phyloP scores from a whole-genome alignment of 2,888 invertebrate species.

The Clunio marinus region DNA sequence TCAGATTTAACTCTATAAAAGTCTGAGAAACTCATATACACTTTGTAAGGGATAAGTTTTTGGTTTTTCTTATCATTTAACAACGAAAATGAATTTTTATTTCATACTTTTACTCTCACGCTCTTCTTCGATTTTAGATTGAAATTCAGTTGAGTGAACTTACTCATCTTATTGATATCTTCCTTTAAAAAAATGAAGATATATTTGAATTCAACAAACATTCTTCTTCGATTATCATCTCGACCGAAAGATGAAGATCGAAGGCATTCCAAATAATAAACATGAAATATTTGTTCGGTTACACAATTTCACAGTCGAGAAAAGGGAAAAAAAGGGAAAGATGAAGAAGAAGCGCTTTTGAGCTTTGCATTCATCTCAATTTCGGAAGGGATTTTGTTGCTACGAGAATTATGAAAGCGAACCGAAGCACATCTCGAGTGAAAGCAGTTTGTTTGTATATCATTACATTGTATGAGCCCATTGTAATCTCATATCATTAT shows the following conservation, averaged over 20 bases:
- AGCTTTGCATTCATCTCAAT: conserved; percentile 20
- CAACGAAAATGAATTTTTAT: too few species aligned
- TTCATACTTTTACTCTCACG: neutral
- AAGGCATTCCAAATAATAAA: conserved; percentile 10
- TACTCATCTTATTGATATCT: neutral
- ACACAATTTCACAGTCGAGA: conserved; percentile 12
- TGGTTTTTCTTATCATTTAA: too few species aligned
- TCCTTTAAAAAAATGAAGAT: too few species aligned
- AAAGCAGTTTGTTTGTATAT: conserved; percentile 30
- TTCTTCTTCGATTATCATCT: neutral
- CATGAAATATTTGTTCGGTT: conserved; percentile 6
- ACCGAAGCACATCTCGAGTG: neutral
- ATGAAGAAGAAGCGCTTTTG: neutral
- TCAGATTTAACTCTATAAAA: conserved; percentile 26
- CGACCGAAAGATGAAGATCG: neutral
- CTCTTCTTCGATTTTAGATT: neutral
- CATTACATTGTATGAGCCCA: conserved; percentile 26
- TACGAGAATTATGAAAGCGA: neutral
- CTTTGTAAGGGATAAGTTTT: too few species aligned
- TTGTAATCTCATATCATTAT: conserved; percentile 36
- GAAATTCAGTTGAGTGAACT: neutral
- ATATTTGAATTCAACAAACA: neutral
- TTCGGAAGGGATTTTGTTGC: conserved; percentile 34
- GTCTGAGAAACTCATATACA: too few species aligned
- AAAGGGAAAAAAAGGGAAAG: neutral